A percentile compares a stretch with the other conserved stretches of the same genome.
These are phyloP conservation scores for Columbina picui DNA, from an alignment of 2,113 vertebrate genomes.

Conservation along the genomic window DNA sequence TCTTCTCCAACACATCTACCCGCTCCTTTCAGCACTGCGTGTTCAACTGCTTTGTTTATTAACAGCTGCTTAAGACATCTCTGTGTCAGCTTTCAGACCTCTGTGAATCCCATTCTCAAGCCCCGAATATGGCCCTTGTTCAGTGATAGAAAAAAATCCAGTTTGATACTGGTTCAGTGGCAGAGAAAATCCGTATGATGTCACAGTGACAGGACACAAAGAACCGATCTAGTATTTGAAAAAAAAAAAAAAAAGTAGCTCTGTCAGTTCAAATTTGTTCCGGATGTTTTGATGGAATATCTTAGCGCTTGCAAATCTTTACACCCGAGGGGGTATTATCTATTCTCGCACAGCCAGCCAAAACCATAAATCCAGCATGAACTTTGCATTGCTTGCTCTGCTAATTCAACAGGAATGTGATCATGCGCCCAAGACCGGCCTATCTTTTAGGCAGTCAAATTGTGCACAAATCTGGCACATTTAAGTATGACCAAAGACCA, in stretches of 20 bases:
- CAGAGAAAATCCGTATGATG: background rate
- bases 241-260: background rate
- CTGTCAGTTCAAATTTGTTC: slow-evolving; percentile 23
- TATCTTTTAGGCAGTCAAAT: background rate
- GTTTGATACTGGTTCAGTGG: background rate
- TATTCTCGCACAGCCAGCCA: background rate
- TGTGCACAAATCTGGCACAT: background rate
- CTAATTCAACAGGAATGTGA: background rate
- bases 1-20: background rate
- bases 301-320: slow-evolving; percentile 1
- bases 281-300: background rate
- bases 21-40: background rate
- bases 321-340: background rate
- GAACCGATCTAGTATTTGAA: background rate
- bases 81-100: background rate
- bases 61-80: background rate
- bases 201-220: slow-evolving; percentile 3
- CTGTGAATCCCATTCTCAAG: background rate
- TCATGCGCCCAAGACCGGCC: background rate
- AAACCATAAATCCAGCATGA: background rate
- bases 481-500: background rate
- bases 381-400: background rate
- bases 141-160: background rate
- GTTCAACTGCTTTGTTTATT: background rate
- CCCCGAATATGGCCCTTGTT: background rate